Base-by-base conservation (phyloP, 2,113 vertebrate species). In the Nibea albiflora region DNA sequence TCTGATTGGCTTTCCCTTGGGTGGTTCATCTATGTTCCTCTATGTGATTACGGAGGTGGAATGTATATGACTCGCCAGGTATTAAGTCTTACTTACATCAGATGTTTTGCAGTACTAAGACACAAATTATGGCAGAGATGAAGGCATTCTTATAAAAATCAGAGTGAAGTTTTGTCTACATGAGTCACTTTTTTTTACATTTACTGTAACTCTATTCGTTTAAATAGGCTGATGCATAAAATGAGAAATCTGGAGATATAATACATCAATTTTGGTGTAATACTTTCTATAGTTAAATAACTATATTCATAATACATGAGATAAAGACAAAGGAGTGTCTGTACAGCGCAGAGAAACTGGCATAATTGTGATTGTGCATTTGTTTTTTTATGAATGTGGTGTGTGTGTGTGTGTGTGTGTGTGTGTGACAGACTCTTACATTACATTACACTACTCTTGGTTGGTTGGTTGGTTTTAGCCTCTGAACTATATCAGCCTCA, bases 331-430 rank as follows among this genome's bases (percentile, higher is more conserved):
- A 19, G 20, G 3, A 5, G 7, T 2, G 62, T 17, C 62, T 26
- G 62, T 10, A 22, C n/a, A 47, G 11, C 4, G 19, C 19, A 11
- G 11, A 62, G 60, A 22, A 24, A 57, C 11, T 71, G 8, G 26
- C 26, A n/a, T 22, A 35, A 24, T 56, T 35, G 19, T 63, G 20
- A 44, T 88, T 76, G 52, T 84, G 65, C 53, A 26, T 67, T 60
- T 73, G 66, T 84, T 54, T 86, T 61, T 83, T 72, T 81, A 56
- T 89, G 69, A 68, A 56, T 76, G 52, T 79, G 75, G 62, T 87
- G 35, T 73, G 31, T 31, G 31, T 31, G 31, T 31, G 31, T 31
- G 28, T 31, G 28, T 31, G 28, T 31, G 28, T 31, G 28, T 31
- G 28, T 31, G 28, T 31, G 28, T 31, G 28, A 31, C 3, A 4